Evolutionary conservation across 2,797 vertebrate species (phyloP).

Genomic region (Neostethus bicornis): DNA sequence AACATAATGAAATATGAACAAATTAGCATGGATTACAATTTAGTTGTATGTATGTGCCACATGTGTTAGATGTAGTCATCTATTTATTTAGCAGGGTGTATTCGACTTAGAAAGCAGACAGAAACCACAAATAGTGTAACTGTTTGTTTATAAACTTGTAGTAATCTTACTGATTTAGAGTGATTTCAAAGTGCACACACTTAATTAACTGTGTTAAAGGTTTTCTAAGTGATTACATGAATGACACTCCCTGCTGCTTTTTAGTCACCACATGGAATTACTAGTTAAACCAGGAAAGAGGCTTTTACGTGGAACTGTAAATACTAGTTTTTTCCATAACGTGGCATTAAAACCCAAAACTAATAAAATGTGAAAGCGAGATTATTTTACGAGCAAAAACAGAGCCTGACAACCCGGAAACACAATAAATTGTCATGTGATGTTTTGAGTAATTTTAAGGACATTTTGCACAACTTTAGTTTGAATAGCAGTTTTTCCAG

Average conservation of each 20-base stretch:
- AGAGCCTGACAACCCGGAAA: neutral
- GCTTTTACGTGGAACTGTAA: constrained; percentile 27
- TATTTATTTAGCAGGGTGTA: too few species aligned
- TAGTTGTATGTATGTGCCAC: too few species aligned
- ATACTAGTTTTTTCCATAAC: neutral
- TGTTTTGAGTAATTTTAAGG: neutral
- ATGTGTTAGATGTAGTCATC: too few species aligned
- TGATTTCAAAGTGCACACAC: neutral
- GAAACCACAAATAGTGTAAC: too few species aligned
- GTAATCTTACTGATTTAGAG: neutral
- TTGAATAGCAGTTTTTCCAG: neutral
- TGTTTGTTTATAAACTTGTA: too few species aligned
- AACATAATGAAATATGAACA: too few species aligned
- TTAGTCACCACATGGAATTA: too few species aligned
- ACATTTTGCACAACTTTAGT: neutral
- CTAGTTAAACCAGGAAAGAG: too few species aligned
- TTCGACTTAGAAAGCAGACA: too few species aligned
- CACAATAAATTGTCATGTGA: neutral
- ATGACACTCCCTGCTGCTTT: constrained; percentile 12
- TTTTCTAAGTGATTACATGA: constrained; percentile 20
- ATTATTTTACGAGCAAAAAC: neutral
- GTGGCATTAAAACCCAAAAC: neutral
- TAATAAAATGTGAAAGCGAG: neutral
- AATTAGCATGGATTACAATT: too few species aligned
- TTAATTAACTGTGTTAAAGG: neutral